Base-by-base conservation (phyloP, 1,140 invertebrate genomes). In the Drosophila ercepeae region DNA sequence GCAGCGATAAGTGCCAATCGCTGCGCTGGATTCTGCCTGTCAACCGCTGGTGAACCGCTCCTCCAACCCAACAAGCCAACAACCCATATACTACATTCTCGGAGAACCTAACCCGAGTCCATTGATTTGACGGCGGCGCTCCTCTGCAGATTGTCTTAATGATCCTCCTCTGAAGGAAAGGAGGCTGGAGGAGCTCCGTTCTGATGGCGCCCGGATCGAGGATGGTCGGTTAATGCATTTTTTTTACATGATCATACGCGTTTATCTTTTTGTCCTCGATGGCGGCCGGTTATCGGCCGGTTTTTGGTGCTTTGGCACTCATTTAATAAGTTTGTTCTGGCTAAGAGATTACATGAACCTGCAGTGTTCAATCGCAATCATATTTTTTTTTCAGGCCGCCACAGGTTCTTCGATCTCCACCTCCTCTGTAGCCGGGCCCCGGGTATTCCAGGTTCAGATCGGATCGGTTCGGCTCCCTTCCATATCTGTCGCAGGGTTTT, bases 291-390 rank as follows among this genome's bases (percentile, higher is more conserved):
- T 75, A 75, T 67, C 49, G 71, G 57, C 75, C 75, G 63, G 71
- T 79, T 71, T 72, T 72, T 72, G 63, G 46, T 67, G 81, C 81
- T 73, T 78, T 78, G 77, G 74, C 88, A 89, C 77, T 86, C 76
- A 79, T 89, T 89, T 84, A 89, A 89, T 89, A 78, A 81, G 76
- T 75, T 89, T 89, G 86, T 89, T 89, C 76, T 68, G 78, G 75
- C 86, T 89, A 90, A 90, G 79, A 90, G 89, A 90, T 90, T 90
- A 90, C 89, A 90, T 90, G 89, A 90, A 90, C 89, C 89, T 90
- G 89, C 86, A 86, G 81, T 90, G 89, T 89, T 89, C 76, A 90
- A 83, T 77, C 70, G 81, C 78, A 89, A 90, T 90, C 88, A 90
- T 88, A 89, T 89, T 81, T 75, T 69, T 65, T 39, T 13, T 44